Conservation (phyloP, 1,140 invertebrate species). For the Aphaenogaster ashmeadi region DNA sequence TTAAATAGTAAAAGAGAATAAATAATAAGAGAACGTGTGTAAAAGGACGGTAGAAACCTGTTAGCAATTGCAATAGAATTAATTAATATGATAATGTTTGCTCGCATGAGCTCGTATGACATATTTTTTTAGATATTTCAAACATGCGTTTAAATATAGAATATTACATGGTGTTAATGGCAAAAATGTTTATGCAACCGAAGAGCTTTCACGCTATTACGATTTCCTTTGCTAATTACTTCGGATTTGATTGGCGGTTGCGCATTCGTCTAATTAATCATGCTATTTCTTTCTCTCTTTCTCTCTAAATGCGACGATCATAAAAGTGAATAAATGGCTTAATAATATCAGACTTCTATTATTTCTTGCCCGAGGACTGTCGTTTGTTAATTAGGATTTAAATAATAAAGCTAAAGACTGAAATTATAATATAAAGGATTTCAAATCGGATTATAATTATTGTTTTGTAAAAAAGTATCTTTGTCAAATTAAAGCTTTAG, state of each 20-base stretch:
- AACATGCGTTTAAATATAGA: background rate
- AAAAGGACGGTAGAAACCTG: background rate
- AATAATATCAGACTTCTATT: background rate
- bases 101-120: background rate
- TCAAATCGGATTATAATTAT: background rate
- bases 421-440: constrained; percentile 20
- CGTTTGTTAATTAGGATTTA: background rate
- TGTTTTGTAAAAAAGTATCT: background rate
- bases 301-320: background rate
- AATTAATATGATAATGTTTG: constrained; percentile 15
- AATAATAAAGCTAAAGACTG: background rate
- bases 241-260: background rate
- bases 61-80: background rate
- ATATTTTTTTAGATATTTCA: background rate
- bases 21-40: constrained; percentile 19
- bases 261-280: background rate
- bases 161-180: background rate
- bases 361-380: background rate
- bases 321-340: background rate
- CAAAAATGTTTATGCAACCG: background rate
- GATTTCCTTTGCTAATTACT: background rate
- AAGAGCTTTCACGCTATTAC: background rate
- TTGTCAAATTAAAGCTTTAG: background rate
- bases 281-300: background rate
- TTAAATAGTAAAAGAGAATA: too few relatives aligned